phyloP scores from a whole-genome alignment of 2,113 vertebrate genomes.

The Sialia sialis region DNA sequence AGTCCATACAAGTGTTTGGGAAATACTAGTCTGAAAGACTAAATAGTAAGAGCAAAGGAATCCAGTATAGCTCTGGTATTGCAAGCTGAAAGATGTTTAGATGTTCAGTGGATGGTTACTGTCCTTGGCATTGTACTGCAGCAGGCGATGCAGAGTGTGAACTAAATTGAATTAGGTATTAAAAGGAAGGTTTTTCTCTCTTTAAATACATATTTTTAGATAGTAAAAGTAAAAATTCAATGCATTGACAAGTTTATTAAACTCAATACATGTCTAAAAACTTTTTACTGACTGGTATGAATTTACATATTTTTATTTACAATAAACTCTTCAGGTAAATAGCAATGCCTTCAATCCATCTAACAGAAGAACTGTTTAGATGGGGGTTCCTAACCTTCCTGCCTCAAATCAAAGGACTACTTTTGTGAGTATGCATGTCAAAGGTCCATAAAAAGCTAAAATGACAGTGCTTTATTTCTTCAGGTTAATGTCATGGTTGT shows the following conservation, averaged over 20 bases:
- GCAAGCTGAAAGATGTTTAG: neutral
- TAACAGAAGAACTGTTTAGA: neutral
- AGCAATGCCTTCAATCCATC: neutral
- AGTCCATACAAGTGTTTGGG: neutral
- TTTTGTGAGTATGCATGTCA: neutral
- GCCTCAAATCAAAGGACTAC: neutral
- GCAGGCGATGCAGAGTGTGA: neutral
- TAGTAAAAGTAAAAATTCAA: neutral
- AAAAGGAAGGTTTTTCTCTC: neutral
- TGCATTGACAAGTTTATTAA: neutral
- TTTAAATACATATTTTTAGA: neutral
- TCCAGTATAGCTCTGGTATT: neutral
- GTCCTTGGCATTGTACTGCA: neutral
- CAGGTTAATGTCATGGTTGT: neutral
- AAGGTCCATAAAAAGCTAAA: neutral
- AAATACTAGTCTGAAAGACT: neutral
- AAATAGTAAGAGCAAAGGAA: neutral
- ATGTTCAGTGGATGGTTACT: neutral
- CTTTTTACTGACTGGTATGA: neutral
- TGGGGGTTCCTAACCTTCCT: neutral
- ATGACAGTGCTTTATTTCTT: neutral
- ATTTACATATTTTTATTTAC: neutral
- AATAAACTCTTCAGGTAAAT: neutral
- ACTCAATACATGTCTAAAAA: neutral
- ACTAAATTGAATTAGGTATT: neutral